Evolutionary conservation across 2,797 vertebrate genomes (phyloP).

Genomic region (Myioborus miniatus): DNA sequence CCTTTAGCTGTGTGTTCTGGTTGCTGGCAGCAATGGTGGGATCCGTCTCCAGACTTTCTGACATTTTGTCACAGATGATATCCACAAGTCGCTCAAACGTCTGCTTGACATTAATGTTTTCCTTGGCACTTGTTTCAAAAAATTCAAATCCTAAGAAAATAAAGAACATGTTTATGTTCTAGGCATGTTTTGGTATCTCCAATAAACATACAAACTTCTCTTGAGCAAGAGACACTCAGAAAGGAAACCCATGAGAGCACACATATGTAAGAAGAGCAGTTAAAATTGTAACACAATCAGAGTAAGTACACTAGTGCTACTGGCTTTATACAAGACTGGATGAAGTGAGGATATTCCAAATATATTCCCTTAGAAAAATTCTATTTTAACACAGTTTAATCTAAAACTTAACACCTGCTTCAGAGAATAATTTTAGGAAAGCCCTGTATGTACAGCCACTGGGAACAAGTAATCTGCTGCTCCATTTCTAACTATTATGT

Average conservation of each 20-base stretch:
- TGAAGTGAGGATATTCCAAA: neutral
- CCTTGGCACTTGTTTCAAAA: constrained; percentile 97
- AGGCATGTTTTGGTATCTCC: neutral
- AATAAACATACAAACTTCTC: neutral
- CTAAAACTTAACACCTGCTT: neutral
- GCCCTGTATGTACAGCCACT: neutral
- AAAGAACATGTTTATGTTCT: neutral
- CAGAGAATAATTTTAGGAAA: neutral
- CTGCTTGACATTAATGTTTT: constrained; percentile 97
- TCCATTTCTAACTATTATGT: neutral
- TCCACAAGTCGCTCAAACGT: constrained; percentile 95
- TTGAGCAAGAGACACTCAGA: neutral
- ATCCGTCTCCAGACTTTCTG: constrained; percentile 91
- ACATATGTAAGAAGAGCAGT: neutral
- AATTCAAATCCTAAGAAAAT: constrained; percentile 91
- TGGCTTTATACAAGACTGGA: neutral
- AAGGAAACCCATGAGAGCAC: neutral
- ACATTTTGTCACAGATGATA: constrained; percentile 99
- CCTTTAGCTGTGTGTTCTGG: constrained; percentile 89
- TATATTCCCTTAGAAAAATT: neutral
- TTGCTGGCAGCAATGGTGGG: constrained; percentile 79
- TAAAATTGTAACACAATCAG: neutral
- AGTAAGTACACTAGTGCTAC: neutral
- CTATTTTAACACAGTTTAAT: neutral
- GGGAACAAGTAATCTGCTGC: neutral